These are phyloP conservation scores for Xenus cinereus DNA, from an alignment of 2,113 vertebrate genomes.

Conservation along the genomic window DNA sequence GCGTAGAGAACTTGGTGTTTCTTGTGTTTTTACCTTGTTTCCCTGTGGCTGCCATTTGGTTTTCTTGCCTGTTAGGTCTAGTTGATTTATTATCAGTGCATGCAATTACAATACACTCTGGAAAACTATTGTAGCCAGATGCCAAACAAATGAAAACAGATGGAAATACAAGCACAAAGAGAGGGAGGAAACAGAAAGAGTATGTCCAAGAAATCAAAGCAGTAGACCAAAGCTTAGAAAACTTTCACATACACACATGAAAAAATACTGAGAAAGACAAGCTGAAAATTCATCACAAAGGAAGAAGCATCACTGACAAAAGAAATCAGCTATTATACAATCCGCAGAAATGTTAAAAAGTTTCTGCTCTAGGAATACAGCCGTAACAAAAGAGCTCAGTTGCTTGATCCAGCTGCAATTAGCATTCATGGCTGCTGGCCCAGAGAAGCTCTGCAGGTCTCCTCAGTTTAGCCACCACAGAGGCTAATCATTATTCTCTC, in stretches of 20 bases:
- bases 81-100: constrained; percentile 70
- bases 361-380: constrained; percentile 27
- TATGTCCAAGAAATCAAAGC: constrained; percentile 45
- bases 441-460: constrained; percentile 1
- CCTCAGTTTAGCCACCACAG: background rate
- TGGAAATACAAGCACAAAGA: constrained; percentile 60
- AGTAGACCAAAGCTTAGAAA: constrained; percentile 37
- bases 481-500: background rate
- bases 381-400: background rate
- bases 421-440: constrained; percentile 26
- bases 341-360: constrained; percentile 14
- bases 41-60: constrained; percentile 57
- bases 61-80: constrained; percentile 60
- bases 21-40: constrained; percentile 59
- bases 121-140: constrained; percentile 66
- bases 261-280: constrained; percentile 33
- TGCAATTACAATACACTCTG: constrained; percentile 67
- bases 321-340: constrained; percentile 9
- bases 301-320: background rate
- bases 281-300: constrained; percentile 22
- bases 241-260: background rate
- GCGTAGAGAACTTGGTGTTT: constrained; percentile 23
- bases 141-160: constrained; percentile 74
- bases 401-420: constrained; percentile 38
- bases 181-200: background rate